These are phyloP conservation scores for Brachionus paranguensis DNA, from an alignment of 1,140 invertebrate genomes.

Conservation along the genomic window DNA sequence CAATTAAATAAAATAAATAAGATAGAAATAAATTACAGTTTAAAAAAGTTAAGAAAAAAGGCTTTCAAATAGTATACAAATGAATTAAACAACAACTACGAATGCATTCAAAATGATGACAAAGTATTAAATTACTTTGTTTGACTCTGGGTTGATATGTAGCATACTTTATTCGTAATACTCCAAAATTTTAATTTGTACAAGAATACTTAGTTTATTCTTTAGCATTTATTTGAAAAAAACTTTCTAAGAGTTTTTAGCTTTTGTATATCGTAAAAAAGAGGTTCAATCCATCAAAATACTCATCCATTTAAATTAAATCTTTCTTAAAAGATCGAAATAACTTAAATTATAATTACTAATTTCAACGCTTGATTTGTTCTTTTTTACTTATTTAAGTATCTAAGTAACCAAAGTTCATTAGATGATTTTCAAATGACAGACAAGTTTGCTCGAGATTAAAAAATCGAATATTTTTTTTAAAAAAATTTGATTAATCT, in stretches of 20 bases:
- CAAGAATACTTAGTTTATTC: not conserved
- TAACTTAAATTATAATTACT: not conserved
- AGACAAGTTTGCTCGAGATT: not conserved
- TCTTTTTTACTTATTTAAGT: not conserved
- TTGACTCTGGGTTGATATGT: not conserved
- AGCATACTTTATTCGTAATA: not conserved
- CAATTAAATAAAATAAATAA: not conserved
- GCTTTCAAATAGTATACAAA: not conserved
- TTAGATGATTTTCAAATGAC: not conserved
- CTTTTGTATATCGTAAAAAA: not conserved
- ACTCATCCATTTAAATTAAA: not conserved
- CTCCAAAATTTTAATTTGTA: not conserved
- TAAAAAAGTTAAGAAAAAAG: not conserved
- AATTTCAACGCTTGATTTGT: not conserved
- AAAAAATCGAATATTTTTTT: not conserved
- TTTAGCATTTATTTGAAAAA: not conserved
- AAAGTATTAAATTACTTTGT: not conserved
- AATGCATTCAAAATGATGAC: not conserved
- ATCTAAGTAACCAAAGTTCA: not conserved
- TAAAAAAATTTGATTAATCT: not conserved
- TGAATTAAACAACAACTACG: not conserved
- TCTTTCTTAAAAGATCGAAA: not conserved
- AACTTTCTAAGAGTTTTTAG: not conserved
- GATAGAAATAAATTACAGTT: not conserved
- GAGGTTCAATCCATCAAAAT: not conserved